Evolutionary conservation across 2,113 vertebrate species (phyloP).

Genomic region (Illadopsis cleaveri): DNA sequence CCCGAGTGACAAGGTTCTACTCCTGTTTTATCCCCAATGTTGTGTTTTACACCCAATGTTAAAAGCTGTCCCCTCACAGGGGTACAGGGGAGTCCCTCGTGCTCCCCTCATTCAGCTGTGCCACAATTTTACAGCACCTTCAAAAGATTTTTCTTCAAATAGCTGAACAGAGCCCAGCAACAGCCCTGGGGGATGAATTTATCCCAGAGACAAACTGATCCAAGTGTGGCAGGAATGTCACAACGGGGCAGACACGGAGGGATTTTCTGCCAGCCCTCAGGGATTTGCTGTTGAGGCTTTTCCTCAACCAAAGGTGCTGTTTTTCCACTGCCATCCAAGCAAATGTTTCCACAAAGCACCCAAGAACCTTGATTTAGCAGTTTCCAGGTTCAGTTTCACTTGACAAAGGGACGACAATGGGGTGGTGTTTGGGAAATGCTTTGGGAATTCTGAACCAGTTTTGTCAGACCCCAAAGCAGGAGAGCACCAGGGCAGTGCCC

Average conservation of each 20-base stretch:
- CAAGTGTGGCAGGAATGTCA: neutral
- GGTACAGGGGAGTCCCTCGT: fast-evolving
- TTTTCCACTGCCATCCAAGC: neutral
- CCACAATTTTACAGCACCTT: neutral
- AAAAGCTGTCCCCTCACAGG: neutral
- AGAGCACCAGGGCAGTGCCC: neutral
- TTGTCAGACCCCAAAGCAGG: neutral
- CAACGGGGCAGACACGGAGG: fast-evolving
- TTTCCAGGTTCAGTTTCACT: neutral
- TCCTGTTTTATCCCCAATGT: neutral
- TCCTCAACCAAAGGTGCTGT: neutral
- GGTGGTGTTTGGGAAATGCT: neutral
- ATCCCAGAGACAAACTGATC: neutral
- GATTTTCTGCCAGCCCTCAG: neutral
- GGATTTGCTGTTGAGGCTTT: neutral
- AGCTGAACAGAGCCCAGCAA: neutral
- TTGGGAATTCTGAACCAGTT: neutral
- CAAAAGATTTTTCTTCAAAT: neutral
- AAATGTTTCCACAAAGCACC: neutral
- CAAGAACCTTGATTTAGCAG: neutral
- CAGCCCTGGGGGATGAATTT: neutral
- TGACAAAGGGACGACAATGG: fast-evolving
- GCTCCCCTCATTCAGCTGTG: neutral
- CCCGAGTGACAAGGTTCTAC: fast-evolving
- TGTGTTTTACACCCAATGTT: neutral